Base-by-base conservation (phyloP, 2,113 vertebrate genomes). In the Nestor notabilis region DNA sequence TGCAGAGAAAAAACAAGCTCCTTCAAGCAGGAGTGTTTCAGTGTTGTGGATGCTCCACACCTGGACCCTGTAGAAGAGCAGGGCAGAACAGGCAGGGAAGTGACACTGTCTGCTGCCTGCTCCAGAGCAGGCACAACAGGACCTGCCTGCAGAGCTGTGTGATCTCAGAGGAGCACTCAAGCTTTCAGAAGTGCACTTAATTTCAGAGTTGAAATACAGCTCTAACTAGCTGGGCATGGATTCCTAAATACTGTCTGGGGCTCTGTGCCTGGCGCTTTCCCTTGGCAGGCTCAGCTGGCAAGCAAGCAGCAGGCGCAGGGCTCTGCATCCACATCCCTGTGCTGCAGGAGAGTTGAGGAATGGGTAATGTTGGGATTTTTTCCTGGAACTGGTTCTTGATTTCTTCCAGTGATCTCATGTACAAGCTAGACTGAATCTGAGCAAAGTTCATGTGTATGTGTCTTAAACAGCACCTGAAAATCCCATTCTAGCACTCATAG, bases 171-270 rank as follows among this genome's bases (percentile, higher is more conserved):
- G 77, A 92, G 93, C 65, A 35, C 91, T 95, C 69, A 56, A 63
- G 70, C 83, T 91, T 92, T 92, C 94, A 89, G 80, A 96, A 95
- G 77, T 68, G 87, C 89, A 72, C 88, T 95, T 97, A 92, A 94
- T 96, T 95, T 93, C 39, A 5, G 80, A 95, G 89, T 65, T 92
- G 90, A 93, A 87, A 92, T 41, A 78, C 86, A 95, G 83, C 80
- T 81, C 60, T 95, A 66, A 93, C 74, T 81, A 91, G 63, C 90
- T 92, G 94, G 96, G 92, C 96, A 85, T 4, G 10, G 69, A 84
- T 96, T 97, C 58, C 83, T 94, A 41, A 95, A 58, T n/a, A 76
- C 80, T 1, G 60, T 35, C 82, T 94, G 85, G 68, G 69, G 68
- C 85, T 86, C 69, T 44, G 69, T 89, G 94, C 93, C 86, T 82